Percentiles rank a stretch among this genome's conserved stretches.
These are phyloP conservation scores for Apodemus sylvaticus DNA, from an alignment of 2,113 vertebrate genomes.

Conservation along the genomic window DNA sequence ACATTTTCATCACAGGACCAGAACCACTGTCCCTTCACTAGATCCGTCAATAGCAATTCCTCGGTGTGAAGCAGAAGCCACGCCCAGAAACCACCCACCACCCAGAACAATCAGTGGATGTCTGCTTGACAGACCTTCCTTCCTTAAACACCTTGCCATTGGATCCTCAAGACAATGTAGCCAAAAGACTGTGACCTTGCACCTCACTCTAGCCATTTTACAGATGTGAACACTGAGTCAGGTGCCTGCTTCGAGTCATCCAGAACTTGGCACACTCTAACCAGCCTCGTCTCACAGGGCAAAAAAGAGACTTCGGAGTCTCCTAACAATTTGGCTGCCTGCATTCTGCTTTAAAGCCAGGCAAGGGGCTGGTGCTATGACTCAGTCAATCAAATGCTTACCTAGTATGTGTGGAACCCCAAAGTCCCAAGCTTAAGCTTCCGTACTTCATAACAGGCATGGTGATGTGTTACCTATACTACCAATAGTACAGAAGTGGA, in stretches of 20 bases:
- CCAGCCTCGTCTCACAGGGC: not conserved
- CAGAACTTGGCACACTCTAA: not conserved
- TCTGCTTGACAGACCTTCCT: not conserved
- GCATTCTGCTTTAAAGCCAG: not conserved
- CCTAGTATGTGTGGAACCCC: not conserved
- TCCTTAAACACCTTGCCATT: not conserved
- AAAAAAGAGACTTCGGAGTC: not conserved
- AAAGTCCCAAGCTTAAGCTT: not conserved
- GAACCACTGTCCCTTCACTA: not conserved
- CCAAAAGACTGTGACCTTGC: not conserved
- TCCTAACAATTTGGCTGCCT: not conserved
- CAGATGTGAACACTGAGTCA: conserved; percentile 1
- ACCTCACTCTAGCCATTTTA: not conserved
- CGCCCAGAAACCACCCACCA: not conserved
- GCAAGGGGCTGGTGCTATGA: not conserved
- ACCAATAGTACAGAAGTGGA: not conserved
- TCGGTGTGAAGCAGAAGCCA: not conserved
- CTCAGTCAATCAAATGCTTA: not conserved
- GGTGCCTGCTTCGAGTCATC: not conserved
- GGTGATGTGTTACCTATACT: not conserved
- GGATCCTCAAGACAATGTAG: not conserved
- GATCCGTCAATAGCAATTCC: not conserved
- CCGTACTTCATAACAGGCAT: not conserved
- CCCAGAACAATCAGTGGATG: not conserved
- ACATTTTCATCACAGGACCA: conserved; percentile 9